Conservation (phyloP, 2,888 invertebrate species). For the Perithous albicinctus region DNA sequence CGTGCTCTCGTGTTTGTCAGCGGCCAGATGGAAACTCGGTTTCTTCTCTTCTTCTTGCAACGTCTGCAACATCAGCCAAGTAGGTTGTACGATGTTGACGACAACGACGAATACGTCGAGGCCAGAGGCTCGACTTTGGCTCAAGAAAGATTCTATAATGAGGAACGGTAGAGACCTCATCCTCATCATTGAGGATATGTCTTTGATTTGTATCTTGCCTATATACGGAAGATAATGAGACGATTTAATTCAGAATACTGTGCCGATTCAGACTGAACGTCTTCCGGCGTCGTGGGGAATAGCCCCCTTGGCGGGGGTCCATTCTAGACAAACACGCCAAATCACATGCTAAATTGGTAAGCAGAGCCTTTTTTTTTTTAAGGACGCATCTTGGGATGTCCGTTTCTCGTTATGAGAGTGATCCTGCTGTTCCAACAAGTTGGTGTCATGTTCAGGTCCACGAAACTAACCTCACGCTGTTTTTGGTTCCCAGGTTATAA, state of each 20-base stretch:
- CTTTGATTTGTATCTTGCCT: conserved; percentile 32
- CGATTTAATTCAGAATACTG: conserved; percentile 30
- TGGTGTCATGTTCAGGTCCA: conserved; percentile 76
- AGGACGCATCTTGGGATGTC: conserved; percentile 44
- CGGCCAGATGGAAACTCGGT: conserved; percentile 72
- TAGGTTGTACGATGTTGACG: conserved; percentile 55
- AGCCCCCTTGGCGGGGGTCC: not conserved
- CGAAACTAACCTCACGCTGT: conserved; percentile 73
- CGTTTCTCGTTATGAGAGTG: conserved; percentile 72
- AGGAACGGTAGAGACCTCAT: conserved; percentile 42
- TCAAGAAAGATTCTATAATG: conserved; percentile 54
- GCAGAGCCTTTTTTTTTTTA: conserved; percentile 72
- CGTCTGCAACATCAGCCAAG: conserved; percentile 54
- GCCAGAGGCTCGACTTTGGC: conserved; percentile 21
- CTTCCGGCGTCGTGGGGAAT: not conserved
- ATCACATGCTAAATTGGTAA: conserved; percentile 77
- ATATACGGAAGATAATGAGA: conserved; percentile 23
- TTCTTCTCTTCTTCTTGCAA: conserved; percentile 67
- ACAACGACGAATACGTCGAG: conserved; percentile 39
- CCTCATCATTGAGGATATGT: conserved; percentile 47
- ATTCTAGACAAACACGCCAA: conserved; percentile 72
- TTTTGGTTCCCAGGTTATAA: conserved; percentile 23
- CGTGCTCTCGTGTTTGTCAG: conserved; percentile 64
- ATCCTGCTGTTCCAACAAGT: conserved; percentile 78
- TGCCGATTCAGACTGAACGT: not conserved